Percentiles rank a stretch among this genome's conserved stretches.
Conservation (phyloP, 2,888 invertebrate species). For the Euplexia lucipara region DNA sequence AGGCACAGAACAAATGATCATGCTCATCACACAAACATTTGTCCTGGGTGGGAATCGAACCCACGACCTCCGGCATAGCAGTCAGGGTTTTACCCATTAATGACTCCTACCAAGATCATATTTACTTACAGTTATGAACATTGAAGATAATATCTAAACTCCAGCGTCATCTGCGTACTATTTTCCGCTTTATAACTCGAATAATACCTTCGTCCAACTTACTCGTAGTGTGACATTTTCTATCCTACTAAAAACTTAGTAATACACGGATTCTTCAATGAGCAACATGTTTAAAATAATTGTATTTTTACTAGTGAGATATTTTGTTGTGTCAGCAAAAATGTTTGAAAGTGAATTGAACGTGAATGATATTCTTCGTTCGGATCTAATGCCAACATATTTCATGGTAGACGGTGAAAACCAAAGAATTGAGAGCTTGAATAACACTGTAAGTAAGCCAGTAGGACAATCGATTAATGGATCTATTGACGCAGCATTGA, state of each 20-base stretch:
- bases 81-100: not conserved
- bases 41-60: no score
- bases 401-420: constrained; percentile 88
- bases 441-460: constrained; percentile 59
- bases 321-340: constrained; percentile 55
- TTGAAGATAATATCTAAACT: constrained; percentile 72
- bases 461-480: constrained; percentile 86
- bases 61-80: no score
- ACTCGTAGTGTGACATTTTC: constrained; percentile 63
- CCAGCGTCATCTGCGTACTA: constrained; percentile 66
- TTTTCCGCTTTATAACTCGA: constrained; percentile 87
- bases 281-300: constrained; percentile 51
- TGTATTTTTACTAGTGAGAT: constrained; percentile 31
- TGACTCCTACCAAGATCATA: constrained; percentile 12
- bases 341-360: constrained; percentile 85
- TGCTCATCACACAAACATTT: no score
- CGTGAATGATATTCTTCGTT: constrained; percentile 93
- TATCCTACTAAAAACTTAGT: constrained; percentile 50
- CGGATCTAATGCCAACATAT: constrained; percentile 93
- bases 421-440: constrained; percentile 62
- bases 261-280: constrained; percentile 28
- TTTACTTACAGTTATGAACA: constrained; percentile 73
- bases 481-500: constrained; percentile 91
- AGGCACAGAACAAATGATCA: no score
- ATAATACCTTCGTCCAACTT: constrained; percentile 75